phyloP scores from a whole-genome alignment of 2,888 invertebrate genomes.

The Drosophila multiciliata region DNA sequence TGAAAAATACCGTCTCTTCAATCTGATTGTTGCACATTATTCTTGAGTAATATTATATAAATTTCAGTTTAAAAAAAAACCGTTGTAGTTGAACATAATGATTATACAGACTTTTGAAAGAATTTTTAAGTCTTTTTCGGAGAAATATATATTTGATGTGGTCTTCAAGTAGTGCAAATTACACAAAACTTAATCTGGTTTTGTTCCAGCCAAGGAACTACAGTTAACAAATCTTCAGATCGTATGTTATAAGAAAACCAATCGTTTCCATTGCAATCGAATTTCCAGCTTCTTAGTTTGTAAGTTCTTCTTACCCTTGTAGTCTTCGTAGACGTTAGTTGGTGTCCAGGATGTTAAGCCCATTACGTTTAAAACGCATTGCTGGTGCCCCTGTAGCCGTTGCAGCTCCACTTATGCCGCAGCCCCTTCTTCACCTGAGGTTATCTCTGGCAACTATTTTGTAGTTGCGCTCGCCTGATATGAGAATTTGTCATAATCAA shows the following conservation, averaged over 20 bases:
- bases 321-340: not conserved
- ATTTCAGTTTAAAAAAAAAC: not conserved
- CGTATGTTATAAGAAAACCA: not conserved
- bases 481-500: constrained; percentile 57
- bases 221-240: not conserved
- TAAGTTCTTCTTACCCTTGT: not conserved
- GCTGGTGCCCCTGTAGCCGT: not conserved
- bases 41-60: not conserved
- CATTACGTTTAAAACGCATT: constrained; percentile 4
- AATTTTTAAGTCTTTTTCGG: not conserved
- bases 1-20: not conserved
- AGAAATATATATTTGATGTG: not conserved
- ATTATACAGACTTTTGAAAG: not conserved
- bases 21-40: not conserved
- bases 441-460: constrained; percentile 16
- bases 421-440: not conserved
- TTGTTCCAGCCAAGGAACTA: not conserved
- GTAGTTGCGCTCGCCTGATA: constrained; percentile 47
- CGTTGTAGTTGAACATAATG: not conserved
- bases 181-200: not conserved
- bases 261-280: not conserved
- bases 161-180: not conserved
- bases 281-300: not conserved
- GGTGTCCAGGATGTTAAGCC: not conserved
- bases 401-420: not conserved